Percentiles rank a stretch among this genome's conserved stretches.
phyloP scores from a whole-genome alignment of 2,113 vertebrate genomes.

The Lathamus discolor region DNA sequence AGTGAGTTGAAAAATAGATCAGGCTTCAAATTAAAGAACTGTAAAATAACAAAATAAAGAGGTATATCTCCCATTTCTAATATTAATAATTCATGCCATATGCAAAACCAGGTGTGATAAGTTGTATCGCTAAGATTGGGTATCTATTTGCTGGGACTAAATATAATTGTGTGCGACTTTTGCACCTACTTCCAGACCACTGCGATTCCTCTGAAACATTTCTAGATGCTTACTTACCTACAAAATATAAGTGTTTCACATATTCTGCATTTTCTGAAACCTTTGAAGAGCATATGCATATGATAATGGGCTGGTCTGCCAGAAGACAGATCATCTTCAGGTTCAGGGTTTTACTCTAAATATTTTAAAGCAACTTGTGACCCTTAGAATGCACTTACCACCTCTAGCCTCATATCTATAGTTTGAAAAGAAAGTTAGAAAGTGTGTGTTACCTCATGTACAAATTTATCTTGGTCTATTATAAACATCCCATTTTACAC shows the following conservation, averaged over 20 bases:
- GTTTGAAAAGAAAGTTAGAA: neutral
- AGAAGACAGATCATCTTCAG: neutral
- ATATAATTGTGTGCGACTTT: neutral
- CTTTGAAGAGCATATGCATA: neutral
- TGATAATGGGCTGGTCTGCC: neutral
- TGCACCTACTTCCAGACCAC: neutral
- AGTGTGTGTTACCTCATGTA: fast-evolving
- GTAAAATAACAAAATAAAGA: neutral
- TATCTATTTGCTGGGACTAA: neutral
- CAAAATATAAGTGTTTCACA: neutral
- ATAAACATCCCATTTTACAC: neutral
- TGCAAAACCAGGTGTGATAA: neutral
- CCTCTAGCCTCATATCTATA: neutral
- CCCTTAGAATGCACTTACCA: neutral
- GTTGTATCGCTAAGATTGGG: neutral
- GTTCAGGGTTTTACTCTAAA: neutral
- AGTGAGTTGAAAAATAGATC: neutral
- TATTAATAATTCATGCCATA: neutral
- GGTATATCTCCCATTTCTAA: neutral
- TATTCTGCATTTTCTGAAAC: neutral
- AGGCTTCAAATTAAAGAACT: neutral
- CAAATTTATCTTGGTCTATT: neutral
- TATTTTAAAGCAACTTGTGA: neutral
- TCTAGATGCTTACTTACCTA: neutral
- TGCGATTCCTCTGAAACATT: neutral